Evolutionary conservation across 1,140 invertebrate genomes (phyloP), one percentile per base, ranked within the genome.

Genomic region (Chironomus striatipennis): DNA sequence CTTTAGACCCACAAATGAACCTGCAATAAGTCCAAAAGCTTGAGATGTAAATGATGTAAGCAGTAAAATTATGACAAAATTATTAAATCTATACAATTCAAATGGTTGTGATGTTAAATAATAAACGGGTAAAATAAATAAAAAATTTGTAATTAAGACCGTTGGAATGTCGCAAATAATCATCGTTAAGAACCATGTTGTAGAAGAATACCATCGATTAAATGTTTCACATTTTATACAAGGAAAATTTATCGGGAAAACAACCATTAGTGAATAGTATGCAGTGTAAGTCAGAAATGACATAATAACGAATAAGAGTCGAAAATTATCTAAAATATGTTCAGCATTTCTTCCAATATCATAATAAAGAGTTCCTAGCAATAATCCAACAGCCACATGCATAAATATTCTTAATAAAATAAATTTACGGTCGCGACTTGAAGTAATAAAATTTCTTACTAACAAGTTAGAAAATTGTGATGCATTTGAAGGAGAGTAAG

Each of bases 181-280:
- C 79, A 94, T 89, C 76, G 95, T 95, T 74, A 97, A 84, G 77
- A 96, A 92, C 81, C 97, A 98, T 0, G 95, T 93, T 47, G 90
- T 91, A 42, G 97, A 84, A 75, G 90, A 91, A 83, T 97, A 98
- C 96, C 96, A 98, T 78, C 92, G 88, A 83, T 98, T 98, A 75
- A 96, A 93, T 82, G 97, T 93, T 83, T 98, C 96, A 77, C 94
- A 85, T 75, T 89, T 89, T 78, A 98, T 89, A 70, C 96, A 90
- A 12, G 91, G 89, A 79, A 96, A 86, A 84, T 96, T 93, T 77
- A 90, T 84, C 18, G 95, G 94, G 89, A 96, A 94, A 96, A 82
- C 75, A 87, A 87, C 76, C 78, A 93, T 87, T 15, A 93, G 91
- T 5, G 91, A 90, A 81, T 92, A 95, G 79, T 96, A 93, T 0